Conservation (phyloP, 2,888 invertebrate genomes). For the Tenodera sinensis region DNA sequence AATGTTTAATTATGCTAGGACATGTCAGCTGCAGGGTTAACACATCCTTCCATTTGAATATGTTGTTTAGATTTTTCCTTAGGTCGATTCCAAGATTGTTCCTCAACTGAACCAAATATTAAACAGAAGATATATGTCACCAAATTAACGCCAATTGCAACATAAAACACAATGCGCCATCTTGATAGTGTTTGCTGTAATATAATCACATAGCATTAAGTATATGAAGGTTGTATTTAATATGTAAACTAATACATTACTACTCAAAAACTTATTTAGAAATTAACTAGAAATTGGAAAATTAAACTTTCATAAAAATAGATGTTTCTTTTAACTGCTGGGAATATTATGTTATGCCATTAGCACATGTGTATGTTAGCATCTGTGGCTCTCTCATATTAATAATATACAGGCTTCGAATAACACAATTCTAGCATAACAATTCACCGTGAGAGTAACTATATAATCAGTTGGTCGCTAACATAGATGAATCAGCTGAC, state of each 20-base stretch:
- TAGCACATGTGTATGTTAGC: too few relatives aligned
- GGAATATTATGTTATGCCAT: too few relatives aligned
- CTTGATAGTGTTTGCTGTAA: conserved; percentile 15
- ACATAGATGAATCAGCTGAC: too few relatives aligned
- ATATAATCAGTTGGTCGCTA: too few relatives aligned
- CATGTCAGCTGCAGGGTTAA: background rate
- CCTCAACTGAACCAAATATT: conserved; percentile 19
- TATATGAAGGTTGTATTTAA: background rate
- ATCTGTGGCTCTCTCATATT: too few relatives aligned
- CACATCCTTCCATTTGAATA: background rate
- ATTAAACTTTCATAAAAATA: too few relatives aligned
- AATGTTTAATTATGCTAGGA: background rate
- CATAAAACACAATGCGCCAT: conserved; percentile 14
- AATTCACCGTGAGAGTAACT: too few relatives aligned
- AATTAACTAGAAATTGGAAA: too few relatives aligned
- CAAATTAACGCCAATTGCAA: background rate
- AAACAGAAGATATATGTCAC: conserved; percentile 9
- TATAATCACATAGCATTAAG: background rate
- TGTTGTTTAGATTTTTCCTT: background rate
- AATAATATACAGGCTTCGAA: too few relatives aligned
- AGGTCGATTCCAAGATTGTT: conserved; percentile 16
- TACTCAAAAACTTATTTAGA: background rate
- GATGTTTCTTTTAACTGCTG: too few relatives aligned
- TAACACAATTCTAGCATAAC: too few relatives aligned
- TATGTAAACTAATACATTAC: background rate